A percentile compares a stretch with the other conserved stretches of the same genome.
phyloP scores from a whole-genome alignment of 2,888 invertebrate genomes.

The Stenolophus ochropezus region DNA sequence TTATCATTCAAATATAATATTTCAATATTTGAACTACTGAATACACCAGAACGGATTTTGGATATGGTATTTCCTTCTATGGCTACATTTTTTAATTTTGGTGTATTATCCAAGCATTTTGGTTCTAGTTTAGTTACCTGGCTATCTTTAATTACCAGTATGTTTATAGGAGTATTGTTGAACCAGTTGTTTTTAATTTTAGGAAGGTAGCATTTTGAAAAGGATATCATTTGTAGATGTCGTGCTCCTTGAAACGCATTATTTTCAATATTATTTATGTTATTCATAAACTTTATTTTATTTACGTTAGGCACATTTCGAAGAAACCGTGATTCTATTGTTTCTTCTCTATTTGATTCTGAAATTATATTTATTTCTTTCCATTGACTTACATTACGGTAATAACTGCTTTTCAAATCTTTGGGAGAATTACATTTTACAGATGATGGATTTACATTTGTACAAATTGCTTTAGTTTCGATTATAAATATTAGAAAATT shows the following conservation, averaged over 20 bases:
- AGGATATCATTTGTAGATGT: neutral
- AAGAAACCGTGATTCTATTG: neutral
- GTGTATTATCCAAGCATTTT: neutral
- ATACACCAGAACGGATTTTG: neutral
- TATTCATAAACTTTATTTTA: neutral
- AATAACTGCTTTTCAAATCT: neutral
- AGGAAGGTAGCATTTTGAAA: neutral
- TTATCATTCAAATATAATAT: conserved; percentile 13
- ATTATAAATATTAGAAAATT: neutral
- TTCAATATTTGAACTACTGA: conserved; percentile 1
- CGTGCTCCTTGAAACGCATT: neutral
- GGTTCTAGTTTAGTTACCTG: neutral
- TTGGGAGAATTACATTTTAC: neutral
- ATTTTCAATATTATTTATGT: neutral
- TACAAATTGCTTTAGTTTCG: neutral
- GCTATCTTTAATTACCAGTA: neutral
- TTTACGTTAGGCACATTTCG: neutral
- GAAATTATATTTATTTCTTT: neutral
- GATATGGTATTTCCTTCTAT: conserved; percentile 2
- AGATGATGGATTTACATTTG: neutral
- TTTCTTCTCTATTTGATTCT: neutral
- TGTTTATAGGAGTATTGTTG: neutral
- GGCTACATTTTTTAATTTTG: neutral
- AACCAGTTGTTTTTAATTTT: conserved; percentile 8
- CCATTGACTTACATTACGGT: neutral